Evolutionary conservation across 2,797 vertebrate genomes (phyloP).

Genomic region (Notamacropus eugenii): DNA sequence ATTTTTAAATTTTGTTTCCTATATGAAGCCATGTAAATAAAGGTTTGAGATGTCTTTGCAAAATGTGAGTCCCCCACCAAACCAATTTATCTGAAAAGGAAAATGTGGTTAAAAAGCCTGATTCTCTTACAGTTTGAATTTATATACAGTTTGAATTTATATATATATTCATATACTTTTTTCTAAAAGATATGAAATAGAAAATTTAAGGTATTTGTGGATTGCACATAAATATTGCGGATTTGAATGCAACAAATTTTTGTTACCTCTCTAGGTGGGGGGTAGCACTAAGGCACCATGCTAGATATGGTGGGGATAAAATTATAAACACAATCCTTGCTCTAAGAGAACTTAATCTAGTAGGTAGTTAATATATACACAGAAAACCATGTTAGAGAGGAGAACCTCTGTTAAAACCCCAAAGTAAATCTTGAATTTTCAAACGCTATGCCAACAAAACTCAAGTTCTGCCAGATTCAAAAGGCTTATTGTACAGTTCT

Average conservation of each 20-base stretch:
- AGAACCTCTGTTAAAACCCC: conserved; percentile 6
- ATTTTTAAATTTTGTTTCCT: background rate
- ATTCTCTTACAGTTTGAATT: background rate
- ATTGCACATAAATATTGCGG: background rate
- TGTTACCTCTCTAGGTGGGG: background rate
- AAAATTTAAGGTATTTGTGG: background rate
- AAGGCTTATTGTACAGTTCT: background rate
- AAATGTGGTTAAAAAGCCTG: background rate
- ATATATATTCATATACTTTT: too few relatives aligned
- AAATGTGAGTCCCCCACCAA: background rate
- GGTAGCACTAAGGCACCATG: background rate
- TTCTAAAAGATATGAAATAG: background rate
- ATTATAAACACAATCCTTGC: background rate
- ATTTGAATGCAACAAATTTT: background rate
- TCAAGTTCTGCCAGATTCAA: background rate
- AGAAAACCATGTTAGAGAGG: background rate
- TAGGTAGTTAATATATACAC: background rate
- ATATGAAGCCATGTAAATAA: background rate
- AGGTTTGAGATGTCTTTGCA: background rate
- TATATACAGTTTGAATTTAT: background rate
- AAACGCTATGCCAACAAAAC: background rate
- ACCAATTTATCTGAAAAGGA: background rate
- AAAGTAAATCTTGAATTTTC: background rate
- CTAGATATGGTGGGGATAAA: background rate
- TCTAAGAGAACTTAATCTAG: background rate